Evolutionary conservation across 2,113 vertebrate species (phyloP).

Genomic region (Plotosus lineatus): DNA sequence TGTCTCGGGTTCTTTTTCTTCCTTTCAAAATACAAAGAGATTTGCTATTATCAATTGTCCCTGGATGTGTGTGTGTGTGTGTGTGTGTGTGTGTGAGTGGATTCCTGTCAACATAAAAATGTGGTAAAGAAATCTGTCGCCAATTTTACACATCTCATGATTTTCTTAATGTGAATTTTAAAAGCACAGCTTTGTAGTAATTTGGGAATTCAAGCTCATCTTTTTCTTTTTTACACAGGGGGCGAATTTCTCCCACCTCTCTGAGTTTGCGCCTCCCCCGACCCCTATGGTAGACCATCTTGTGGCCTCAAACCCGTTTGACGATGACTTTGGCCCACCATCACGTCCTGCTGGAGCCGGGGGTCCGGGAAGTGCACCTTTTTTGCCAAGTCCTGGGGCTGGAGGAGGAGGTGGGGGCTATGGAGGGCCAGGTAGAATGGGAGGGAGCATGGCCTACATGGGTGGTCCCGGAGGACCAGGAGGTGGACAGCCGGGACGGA

Average conservation of each 20-base stretch:
- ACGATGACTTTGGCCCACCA: constrained; percentile 92
- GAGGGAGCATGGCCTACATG: constrained; percentile 72
- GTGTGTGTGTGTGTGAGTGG: no score
- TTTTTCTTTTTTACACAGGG: constrained; percentile 69
- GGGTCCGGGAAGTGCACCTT: constrained; percentile 71
- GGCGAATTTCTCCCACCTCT: constrained; percentile 91
- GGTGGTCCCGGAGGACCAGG: constrained; percentile 72
- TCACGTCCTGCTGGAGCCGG: constrained; percentile 78
- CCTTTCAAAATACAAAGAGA: not conserved
- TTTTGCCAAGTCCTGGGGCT: constrained; percentile 82
- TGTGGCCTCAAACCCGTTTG: constrained; percentile 96
- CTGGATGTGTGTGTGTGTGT: not conserved
- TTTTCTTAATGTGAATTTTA: not conserved
- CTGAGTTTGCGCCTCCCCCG: constrained; percentile 94
- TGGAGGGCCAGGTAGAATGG: constrained; percentile 74
- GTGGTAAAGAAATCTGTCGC: not conserved
- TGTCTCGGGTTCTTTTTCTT: not conserved
- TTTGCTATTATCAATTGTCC: not conserved
- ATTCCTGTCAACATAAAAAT: no score
- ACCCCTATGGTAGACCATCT: constrained; percentile 98
- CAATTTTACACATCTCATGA: not conserved
- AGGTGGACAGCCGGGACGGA: constrained; percentile 71
- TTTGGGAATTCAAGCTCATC: not conserved
- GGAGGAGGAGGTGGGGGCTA: constrained; percentile 70
- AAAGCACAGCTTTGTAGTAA: not conserved